These are phyloP conservation scores for Junonia oenone DNA, from an alignment of 2,888 invertebrate species.

Conservation along the genomic window DNA sequence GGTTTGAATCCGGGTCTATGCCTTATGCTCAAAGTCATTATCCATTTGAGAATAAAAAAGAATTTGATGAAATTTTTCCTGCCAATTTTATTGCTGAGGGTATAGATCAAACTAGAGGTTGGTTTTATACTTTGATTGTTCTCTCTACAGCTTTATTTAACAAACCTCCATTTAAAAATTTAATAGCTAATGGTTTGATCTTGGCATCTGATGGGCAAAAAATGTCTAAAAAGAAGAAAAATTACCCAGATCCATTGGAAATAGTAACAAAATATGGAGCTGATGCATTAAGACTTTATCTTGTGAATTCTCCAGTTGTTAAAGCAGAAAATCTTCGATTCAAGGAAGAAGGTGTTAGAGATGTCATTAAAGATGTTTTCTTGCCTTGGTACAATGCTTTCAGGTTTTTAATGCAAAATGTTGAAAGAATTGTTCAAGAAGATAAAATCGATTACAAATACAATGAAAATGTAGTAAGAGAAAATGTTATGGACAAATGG, in stretches of 20 bases:
- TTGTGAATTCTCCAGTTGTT: conserved; percentile 99
- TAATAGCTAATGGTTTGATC: conserved; percentile 97
- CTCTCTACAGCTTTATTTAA: conserved; percentile 97
- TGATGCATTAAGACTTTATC: conserved; percentile 96
- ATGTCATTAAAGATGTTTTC: conserved; percentile 98
- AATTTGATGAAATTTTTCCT: conserved; percentile 94
- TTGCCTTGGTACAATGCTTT: conserved; percentile 98
- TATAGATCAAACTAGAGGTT: conserved; percentile 97
- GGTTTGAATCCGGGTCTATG: conserved; percentile 99
- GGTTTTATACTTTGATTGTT: conserved; percentile 99
- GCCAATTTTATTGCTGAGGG: conserved; percentile 99
- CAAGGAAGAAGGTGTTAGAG: conserved; percentile 97
- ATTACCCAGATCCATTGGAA: conserved; percentile 97
- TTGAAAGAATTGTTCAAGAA: conserved; percentile 88
- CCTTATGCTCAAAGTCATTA: conserved; percentile 98
- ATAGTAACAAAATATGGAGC: conserved; percentile 96
- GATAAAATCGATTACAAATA: conserved; percentile 77
- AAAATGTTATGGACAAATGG: conserved; percentile 98
- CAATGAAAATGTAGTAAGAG: conserved; percentile 72
- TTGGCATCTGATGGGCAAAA: conserved; percentile 98
- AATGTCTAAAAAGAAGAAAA: conserved; percentile 99
- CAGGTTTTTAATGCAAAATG: conserved; percentile 95
- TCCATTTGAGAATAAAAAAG: conserved; percentile 94
- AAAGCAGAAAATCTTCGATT: conserved; percentile 97
- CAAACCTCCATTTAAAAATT: conserved; percentile 97